phyloP scores from a whole-genome alignment of 2,797 vertebrate species.

The Tokudaia muenninki region DNA sequence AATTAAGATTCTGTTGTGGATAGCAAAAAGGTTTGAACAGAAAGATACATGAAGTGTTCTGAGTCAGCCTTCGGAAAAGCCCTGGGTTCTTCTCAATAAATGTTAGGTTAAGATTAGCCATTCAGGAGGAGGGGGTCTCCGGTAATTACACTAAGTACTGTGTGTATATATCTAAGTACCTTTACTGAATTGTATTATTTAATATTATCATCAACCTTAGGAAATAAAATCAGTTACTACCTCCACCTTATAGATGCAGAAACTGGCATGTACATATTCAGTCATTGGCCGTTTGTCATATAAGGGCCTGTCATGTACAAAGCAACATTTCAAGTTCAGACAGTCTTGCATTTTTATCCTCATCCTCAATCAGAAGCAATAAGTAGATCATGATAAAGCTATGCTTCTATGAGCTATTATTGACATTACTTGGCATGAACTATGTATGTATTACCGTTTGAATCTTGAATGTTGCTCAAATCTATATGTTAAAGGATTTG shows the following conservation, averaged over 20 bases:
- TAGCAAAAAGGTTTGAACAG: slow-evolving; percentile 26
- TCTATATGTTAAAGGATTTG: background rate
- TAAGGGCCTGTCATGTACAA: background rate
- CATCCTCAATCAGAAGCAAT: background rate
- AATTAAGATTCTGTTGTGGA: background rate
- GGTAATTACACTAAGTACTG: background rate
- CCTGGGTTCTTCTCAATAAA: slow-evolving; percentile 45
- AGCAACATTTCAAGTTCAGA: slow-evolving; percentile 3
- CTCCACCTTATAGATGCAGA: background rate
- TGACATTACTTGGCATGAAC: background rate
- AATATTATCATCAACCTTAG: slow-evolving; percentile 63
- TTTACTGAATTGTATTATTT: background rate
- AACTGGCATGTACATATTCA: background rate
- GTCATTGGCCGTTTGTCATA: background rate
- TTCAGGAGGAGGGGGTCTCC: background rate
- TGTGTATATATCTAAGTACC: background rate
- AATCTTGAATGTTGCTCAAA: background rate
- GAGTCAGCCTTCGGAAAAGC: slow-evolving; percentile 68
- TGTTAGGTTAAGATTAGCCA: slow-evolving; percentile 31
- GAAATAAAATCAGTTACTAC: background rate
- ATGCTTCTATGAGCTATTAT: background rate
- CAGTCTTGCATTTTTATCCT: background rate
- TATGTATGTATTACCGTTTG: background rate
- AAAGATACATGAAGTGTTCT: slow-evolving; percentile 59
- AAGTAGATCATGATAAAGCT: background rate